Percentiles rank a stretch among this genome's conserved stretches.
Evolutionary conservation across 2,888 invertebrate genomes (phyloP).

Genomic region (Serrognathus titanus): DNA sequence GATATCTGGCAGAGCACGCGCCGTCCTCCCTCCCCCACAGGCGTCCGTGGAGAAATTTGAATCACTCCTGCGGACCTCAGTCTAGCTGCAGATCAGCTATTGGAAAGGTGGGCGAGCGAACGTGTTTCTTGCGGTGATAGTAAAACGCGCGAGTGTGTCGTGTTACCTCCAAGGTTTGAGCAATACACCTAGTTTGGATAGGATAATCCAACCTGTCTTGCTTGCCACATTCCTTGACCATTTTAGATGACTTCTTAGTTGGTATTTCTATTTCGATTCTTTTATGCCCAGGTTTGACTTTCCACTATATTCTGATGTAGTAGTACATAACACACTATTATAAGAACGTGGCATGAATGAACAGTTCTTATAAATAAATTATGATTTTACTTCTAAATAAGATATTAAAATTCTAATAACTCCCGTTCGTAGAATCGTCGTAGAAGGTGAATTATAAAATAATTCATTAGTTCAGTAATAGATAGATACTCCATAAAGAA

Average conservation of each 20-base stretch:
- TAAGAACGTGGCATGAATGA: too few species aligned
- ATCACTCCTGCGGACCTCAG: slow-evolving; percentile 3
- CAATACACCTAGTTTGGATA: not conserved
- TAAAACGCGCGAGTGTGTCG: not conserved
- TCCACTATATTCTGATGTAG: not conserved
- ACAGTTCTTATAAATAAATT: too few species aligned
- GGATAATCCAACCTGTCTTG: not conserved
- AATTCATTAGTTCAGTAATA: too few species aligned
- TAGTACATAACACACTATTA: not conserved
- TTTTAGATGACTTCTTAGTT: not conserved
- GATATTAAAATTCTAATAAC: too few species aligned
- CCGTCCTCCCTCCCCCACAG: slow-evolving; percentile 22
- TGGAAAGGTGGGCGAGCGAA: not conserved
- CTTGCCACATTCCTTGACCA: not conserved
- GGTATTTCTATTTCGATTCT: not conserved
- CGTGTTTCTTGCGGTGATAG: not conserved
- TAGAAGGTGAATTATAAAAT: too few species aligned
- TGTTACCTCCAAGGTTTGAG: not conserved
- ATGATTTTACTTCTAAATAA: too few species aligned
- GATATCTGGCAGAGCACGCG: slow-evolving; percentile 29
- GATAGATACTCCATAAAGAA: too few species aligned
- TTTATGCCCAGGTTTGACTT: not conserved
- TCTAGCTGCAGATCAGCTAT: not conserved
- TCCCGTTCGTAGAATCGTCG: too few species aligned
- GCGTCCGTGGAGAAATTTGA: not conserved